Percentiles rank a stretch among this genome's conserved stretches.
Evolutionary conservation across 2,888 invertebrate species (phyloP).

Genomic region (Apodemia zela): DNA sequence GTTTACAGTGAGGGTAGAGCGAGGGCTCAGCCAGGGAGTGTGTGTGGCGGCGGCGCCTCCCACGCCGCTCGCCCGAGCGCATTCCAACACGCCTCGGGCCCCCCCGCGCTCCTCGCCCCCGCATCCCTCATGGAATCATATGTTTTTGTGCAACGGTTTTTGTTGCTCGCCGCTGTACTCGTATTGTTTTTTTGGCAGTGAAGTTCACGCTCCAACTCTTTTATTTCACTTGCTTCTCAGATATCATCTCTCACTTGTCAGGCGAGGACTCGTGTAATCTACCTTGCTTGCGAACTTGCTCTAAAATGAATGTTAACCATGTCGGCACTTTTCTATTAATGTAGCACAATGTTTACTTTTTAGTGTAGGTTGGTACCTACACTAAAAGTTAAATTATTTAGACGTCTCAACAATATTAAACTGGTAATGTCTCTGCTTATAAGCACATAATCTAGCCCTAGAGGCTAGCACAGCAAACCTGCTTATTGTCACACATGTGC

Average conservation of each 20-base stretch:
- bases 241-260: slow-evolving; percentile 56
- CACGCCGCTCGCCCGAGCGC: slow-evolving; percentile 77
- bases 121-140: slow-evolving; percentile 76
- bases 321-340: not conserved
- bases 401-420: no score
- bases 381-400: no score
- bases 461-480: no score
- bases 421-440: no score
- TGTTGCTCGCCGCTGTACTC: slow-evolving; percentile 76
- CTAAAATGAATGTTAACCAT: not conserved
- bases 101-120: slow-evolving; percentile 48
- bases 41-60: slow-evolving; percentile 69
- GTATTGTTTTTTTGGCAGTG: slow-evolving; percentile 65
- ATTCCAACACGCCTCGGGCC: slow-evolving; percentile 77
- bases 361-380: not conserved
- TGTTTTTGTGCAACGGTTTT: slow-evolving; percentile 81
- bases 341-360: not conserved
- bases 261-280: slow-evolving; percentile 32
- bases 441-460: no score
- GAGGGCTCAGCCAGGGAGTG: slow-evolving; percentile 43
- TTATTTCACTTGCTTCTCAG: slow-evolving; percentile 65
- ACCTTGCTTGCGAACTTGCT: slow-evolving; percentile 1
- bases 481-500: no score
- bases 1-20: slow-evolving; percentile 62
- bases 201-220: slow-evolving; percentile 74